These are phyloP conservation scores for Tanypteryx hageni DNA, from an alignment of 2,888 invertebrate genomes.

Conservation along the genomic window DNA sequence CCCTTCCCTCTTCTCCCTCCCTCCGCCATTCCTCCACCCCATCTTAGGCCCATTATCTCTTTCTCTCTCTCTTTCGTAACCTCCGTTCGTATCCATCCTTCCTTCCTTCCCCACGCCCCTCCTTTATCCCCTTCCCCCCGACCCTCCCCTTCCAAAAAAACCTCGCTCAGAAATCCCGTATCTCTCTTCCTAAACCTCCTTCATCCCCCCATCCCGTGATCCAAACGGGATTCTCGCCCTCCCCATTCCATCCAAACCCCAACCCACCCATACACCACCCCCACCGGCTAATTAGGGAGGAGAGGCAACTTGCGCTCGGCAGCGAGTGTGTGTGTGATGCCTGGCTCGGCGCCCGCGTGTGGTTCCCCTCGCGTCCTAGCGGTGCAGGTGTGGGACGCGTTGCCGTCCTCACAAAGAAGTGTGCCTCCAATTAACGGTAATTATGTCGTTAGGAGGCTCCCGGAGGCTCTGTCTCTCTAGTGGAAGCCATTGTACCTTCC, in stretches of 20 bases:
- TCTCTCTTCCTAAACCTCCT: not conserved
- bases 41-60: not conserved
- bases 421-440: conserved; percentile 61
- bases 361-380: not conserved
- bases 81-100: not conserved
- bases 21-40: not conserved
- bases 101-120: not conserved
- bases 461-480: conserved; percentile 40
- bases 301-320: no score
- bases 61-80: no score
- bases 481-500: not conserved
- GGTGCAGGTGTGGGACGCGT: conserved; percentile 30
- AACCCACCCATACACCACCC: not conserved
- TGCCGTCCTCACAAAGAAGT: conserved; percentile 44
- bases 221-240: conserved; percentile 8
- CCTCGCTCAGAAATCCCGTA: no score
- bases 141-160: no score
- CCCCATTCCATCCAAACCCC: no score
- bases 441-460: conserved; percentile 57
- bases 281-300: not conserved
- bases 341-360: not conserved
- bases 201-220: not conserved
- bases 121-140: not conserved
- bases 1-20: not conserved
- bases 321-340: not conserved